Evolutionary conservation across 1,140 invertebrate genomes (phyloP), one percentile per base, ranked within the genome.

Genomic region (Steinernema khuongi): DNA sequence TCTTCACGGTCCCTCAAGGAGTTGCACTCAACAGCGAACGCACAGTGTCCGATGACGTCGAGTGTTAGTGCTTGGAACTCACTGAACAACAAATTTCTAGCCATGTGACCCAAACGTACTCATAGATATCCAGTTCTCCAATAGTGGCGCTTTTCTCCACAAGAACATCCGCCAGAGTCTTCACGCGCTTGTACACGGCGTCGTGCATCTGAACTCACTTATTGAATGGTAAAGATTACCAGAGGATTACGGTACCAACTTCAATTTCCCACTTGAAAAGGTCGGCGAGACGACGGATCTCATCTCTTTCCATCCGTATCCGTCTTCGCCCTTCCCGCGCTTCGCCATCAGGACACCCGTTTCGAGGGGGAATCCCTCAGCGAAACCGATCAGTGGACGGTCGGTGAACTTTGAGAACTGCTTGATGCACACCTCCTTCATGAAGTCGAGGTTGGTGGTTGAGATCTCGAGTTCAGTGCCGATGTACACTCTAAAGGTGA

Each of bases 1-100:
- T 77, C 73, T 68, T 75, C 68, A 22, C 75, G 74, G 36, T 77
- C 69, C 19, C 69, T 31, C 14, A 76, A 74, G 30, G 74, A 77
- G 28, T 77, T 77, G 30, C 44, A 72, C 7, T 77, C 74, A 33
- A 77, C 75, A 22, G 76, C 76, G 36, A 77, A 77, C 14, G 76
- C 76, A 67, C 76, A 77, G 31, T 77, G 70, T 44, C 76, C 76
- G 36, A 77, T 77, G 1, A 77, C 76, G 36, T 77, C 76, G 1
- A 77, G 28, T 17, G 76, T 77, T 7, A 77, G 74, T 22, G 67
- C 76, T 77, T 77, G 76, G 67, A 76, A 77, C 18, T 77, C 74
- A 18, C 76, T 77, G 60, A 26, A 77, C 19, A n/a, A 7, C 14
- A 7, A 7, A 4, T 17, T 60, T 26, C 50, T 22, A n/a, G 7